phyloP scores from a whole-genome alignment of 2,888 invertebrate species.

The Siphlonurus alternatus region DNA sequence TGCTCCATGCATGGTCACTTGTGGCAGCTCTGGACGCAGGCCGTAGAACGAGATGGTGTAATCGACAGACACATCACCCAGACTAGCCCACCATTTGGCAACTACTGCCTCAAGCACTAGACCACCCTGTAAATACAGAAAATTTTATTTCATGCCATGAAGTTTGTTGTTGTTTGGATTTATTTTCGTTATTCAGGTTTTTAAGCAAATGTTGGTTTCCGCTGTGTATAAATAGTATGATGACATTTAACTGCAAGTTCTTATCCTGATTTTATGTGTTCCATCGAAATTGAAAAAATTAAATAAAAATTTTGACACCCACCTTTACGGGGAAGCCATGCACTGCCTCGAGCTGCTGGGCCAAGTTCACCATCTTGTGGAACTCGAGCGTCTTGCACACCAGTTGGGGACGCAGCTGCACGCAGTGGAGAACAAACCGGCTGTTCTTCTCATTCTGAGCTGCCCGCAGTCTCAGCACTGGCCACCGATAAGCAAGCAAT shows the following conservation, averaged over 20 bases:
- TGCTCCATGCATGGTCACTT: conserved; percentile 52
- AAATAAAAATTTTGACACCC: conserved; percentile 16
- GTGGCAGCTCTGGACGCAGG: conserved; percentile 45
- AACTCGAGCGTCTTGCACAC: conserved; percentile 63
- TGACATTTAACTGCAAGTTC: not conserved
- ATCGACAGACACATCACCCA: conserved; percentile 55
- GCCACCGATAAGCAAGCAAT: conserved; percentile 14
- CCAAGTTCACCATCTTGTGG: conserved; percentile 55
- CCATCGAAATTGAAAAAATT: not conserved
- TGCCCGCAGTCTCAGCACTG: conserved; percentile 38
- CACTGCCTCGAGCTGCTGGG: conserved; percentile 47
- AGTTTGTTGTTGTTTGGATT: not conserved
- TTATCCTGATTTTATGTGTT: not conserved
- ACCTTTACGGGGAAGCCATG: conserved; percentile 62
- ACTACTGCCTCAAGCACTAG: conserved; percentile 73
- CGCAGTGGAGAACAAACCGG: conserved; percentile 73
- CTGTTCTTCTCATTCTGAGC: conserved; percentile 47
- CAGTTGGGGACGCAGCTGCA: conserved; percentile 66
- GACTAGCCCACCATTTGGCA: conserved; percentile 90
- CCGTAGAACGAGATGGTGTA: conserved; percentile 73
- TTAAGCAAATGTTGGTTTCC: not conserved
- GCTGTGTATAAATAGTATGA: not conserved
- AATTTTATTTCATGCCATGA: not conserved
- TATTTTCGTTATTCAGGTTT: not conserved
- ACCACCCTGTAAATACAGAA: conserved; percentile 37